phyloP scores from a whole-genome alignment of 2,797 vertebrate genomes.

The Ctenopoma kingsleyae region DNA sequence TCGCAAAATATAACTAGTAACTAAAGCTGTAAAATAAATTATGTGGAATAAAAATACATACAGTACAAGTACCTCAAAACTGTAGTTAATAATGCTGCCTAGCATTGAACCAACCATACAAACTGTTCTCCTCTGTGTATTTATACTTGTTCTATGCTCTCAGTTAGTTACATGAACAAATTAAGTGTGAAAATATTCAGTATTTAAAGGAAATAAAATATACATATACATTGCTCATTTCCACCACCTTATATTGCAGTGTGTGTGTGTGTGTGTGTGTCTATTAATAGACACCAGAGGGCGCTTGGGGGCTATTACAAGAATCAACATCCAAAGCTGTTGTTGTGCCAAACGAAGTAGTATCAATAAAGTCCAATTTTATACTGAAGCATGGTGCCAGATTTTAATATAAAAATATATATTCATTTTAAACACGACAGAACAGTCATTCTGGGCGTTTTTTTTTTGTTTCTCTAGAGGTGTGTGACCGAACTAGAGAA shows the following conservation, averaged over 20 bases:
- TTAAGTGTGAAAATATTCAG: too few species aligned
- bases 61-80: too few species aligned
- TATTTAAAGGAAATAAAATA: too few species aligned
- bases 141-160: too few species aligned
- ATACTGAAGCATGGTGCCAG: neutral
- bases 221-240: neutral
- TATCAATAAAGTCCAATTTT: neutral
- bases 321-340: neutral
- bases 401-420: neutral
- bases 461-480: accelerated
- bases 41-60: too few species aligned
- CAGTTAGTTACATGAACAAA: too few species aligned
- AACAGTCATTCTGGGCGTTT: neutral
- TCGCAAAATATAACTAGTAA: too few species aligned
- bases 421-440: neutral
- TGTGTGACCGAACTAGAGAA: accelerated
- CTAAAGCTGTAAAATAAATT: too few species aligned
- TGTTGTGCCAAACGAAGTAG: neutral
- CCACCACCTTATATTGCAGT: neutral
- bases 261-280: neutral
- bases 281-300: conserved; percentile 65
- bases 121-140: too few species aligned
- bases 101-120: too few species aligned
- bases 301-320: conserved; percentile 52
- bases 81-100: too few species aligned